These are phyloP conservation scores for Aphelenchoides bicaudatus DNA, from an alignment of 2,888 invertebrate species.

Conservation along the genomic window DNA sequence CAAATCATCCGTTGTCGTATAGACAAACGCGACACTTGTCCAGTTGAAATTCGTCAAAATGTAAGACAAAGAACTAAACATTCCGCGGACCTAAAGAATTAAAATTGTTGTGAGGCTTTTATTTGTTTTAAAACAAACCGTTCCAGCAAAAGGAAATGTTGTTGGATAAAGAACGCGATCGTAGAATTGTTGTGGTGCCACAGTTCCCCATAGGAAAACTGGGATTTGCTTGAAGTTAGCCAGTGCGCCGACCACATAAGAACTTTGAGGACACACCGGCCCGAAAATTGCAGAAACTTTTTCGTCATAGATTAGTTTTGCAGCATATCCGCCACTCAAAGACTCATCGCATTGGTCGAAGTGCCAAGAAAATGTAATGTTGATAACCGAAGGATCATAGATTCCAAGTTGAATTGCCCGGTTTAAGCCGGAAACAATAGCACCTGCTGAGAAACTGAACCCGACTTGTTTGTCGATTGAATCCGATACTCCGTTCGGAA, in stretches of 20 bases:
- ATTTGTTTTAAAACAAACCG: too few relatives aligned
- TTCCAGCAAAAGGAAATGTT: not conserved
- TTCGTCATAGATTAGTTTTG: not conserved
- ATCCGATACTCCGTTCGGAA: not conserved
- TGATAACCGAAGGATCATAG: constrained; percentile 10
- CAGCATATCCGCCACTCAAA: constrained; percentile 2
- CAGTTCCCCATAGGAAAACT: constrained; percentile 2
- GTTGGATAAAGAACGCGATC: not conserved
- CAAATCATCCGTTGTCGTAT: not conserved
- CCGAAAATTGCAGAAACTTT: constrained; percentile 7
- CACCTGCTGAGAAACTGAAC: constrained; percentile 12
- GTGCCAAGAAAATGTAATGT: constrained; percentile 16
- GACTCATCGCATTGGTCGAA: constrained; percentile 6
- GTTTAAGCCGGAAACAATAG: not conserved
- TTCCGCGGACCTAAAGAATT: not conserved
- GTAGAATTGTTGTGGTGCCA: constrained; percentile 6
- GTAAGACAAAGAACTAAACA: not conserved
- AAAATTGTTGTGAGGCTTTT: too few relatives aligned
- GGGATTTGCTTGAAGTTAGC: constrained; percentile 9
- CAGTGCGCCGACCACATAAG: constrained; percentile 1
- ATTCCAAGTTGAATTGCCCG: not conserved
- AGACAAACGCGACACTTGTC: constrained; percentile 11
- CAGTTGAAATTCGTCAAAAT: constrained; percentile 3
- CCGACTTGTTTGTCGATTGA: constrained; percentile 11
- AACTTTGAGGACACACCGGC: constrained; percentile 12